These are phyloP conservation scores for Microhierax caerulescens DNA, from an alignment of 2,797 vertebrate genomes.

Conservation along the genomic window DNA sequence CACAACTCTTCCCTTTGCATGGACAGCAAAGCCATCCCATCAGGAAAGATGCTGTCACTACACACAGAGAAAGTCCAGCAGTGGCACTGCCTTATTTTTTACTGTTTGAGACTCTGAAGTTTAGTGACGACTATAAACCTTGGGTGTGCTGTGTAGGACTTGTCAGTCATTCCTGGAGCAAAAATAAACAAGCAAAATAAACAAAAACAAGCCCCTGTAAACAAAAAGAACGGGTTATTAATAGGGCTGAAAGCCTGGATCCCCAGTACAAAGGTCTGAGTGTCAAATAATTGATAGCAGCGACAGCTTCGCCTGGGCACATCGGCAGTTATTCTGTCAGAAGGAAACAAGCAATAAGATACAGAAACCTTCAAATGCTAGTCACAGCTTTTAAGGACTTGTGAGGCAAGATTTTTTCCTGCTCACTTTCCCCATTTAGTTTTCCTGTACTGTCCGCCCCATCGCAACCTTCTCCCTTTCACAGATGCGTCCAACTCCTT, in stretches of 20 bases:
- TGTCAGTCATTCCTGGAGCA: not conserved
- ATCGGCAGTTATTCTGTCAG: accelerated
- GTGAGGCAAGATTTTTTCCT: not conserved
- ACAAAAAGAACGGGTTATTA: not conserved
- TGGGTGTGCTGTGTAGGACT: not conserved
- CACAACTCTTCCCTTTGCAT: not conserved
- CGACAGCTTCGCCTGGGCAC: not conserved
- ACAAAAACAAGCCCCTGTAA: not conserved
- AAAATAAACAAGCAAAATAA: not conserved
- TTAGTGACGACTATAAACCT: not conserved
- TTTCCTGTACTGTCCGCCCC: not conserved
- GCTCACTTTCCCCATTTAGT: not conserved
- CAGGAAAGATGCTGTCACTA: not conserved
- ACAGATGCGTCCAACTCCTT: too few species aligned
- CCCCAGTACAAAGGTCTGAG: not conserved
- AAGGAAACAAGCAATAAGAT: not conserved
- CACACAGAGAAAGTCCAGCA: too few species aligned
- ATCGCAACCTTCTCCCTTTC: not conserved
- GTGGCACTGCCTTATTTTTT: not conserved
- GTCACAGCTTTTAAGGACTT: not conserved
- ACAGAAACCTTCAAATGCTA: not conserved
- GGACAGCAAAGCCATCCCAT: not conserved
- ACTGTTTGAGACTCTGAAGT: not conserved
- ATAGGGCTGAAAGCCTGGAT: not conserved
- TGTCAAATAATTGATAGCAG: not conserved